A percentile compares a stretch with the other conserved stretches of the same genome.
These are phyloP conservation scores for Myathropa florea DNA, from an alignment of 2,888 invertebrate genomes.

Conservation along the genomic window DNA sequence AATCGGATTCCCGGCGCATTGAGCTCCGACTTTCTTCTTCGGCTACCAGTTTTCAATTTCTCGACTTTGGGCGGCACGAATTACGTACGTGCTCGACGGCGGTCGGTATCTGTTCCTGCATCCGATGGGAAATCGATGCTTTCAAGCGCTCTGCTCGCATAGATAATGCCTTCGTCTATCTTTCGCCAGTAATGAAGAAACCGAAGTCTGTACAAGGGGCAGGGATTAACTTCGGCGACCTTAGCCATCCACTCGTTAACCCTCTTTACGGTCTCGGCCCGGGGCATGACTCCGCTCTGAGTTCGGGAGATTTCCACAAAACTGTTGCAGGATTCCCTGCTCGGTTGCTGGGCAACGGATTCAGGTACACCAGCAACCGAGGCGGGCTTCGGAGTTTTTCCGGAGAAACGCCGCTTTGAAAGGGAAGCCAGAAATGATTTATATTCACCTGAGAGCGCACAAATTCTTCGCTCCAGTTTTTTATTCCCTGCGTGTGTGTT, in stretches of 20 bases:
- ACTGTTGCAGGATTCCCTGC: background rate
- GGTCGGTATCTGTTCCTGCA: background rate
- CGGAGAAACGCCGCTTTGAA: too few relatives aligned
- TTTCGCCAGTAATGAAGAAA: background rate
- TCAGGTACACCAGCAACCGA: background rate
- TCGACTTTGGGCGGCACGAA: background rate
- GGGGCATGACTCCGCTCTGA: background rate
- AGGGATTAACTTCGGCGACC: background rate
- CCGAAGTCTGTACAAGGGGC: background rate
- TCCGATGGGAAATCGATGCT: background rate
- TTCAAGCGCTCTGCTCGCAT: background rate
- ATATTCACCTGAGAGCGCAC: background rate
- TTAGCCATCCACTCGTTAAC: background rate
- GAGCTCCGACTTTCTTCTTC: too few relatives aligned
- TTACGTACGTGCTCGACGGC: background rate
- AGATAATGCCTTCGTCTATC: background rate
- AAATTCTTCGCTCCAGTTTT: too few relatives aligned
- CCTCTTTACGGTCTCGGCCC: background rate
- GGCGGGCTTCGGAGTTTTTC: too few relatives aligned
- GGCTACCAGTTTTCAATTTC: background rate
- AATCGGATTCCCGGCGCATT: background rate
- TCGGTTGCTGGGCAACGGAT: background rate
- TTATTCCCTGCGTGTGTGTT: background rate
- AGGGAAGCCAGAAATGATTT: background rate
- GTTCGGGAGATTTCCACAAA: background rate